Conservation (phyloP, 2,113 vertebrate species). For the Microtus richardsoni region DNA sequence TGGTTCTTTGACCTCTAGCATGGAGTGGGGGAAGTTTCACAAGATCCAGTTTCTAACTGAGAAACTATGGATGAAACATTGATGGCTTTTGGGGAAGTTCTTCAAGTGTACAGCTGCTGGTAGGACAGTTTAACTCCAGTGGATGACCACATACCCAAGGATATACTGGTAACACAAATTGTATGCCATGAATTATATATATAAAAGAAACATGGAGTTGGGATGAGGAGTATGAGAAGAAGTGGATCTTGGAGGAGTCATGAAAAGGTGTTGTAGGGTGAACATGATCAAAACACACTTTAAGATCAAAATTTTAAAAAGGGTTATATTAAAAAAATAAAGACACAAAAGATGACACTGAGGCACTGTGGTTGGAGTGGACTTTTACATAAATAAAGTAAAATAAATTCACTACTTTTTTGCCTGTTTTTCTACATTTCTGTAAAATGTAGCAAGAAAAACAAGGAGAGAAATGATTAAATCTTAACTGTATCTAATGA, state of each 20-base stretch:
- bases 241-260: not conserved
- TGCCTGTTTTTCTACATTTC: not conserved
- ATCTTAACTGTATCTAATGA: not conserved
- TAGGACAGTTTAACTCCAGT: not conserved
- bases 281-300: not conserved
- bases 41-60: not conserved
- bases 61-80: not conserved
- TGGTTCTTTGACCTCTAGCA: not conserved
- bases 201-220: not conserved
- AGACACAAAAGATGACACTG: not conserved
- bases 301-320: not conserved
- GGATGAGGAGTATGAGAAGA: no score
- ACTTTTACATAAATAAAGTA: constrained; percentile 35
- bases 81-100: not conserved
- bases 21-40: not conserved
- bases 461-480: not conserved
- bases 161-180: not conserved
- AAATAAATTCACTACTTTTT: not conserved
- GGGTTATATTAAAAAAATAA: not conserved
- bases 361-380: not conserved
- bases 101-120: not conserved
- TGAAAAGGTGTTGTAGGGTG: not conserved
- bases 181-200: not conserved
- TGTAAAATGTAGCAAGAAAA: not conserved
- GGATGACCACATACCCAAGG: not conserved